Conservation (phyloP, 2,113 vertebrate species). For the Amphiprion percula region DNA sequence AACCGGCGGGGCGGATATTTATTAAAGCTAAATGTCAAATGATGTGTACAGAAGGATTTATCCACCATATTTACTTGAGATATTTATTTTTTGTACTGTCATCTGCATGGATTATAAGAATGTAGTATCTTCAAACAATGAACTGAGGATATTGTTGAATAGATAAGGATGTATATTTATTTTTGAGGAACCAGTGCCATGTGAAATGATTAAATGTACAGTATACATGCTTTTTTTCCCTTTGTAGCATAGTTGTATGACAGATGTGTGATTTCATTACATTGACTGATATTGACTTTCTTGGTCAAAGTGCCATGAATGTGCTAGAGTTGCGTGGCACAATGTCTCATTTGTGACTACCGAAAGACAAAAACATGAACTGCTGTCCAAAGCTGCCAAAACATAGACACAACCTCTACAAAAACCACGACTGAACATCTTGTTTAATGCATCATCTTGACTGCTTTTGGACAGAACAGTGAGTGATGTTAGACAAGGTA, state of each 20-base stretch:
- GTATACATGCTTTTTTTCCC: conserved; percentile 35
- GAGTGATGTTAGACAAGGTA: not conserved
- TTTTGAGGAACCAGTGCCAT: conserved; percentile 54
- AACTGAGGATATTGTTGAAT: conserved; percentile 27
- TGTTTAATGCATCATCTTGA: conserved; percentile 13
- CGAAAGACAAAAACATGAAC: conserved; percentile 13
- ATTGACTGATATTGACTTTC: conserved; percentile 16
- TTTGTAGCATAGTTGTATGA: conserved; percentile 41
- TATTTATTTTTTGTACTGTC: conserved; percentile 56
- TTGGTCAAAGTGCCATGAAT: conserved; percentile 59
- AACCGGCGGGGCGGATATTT: not conserved
- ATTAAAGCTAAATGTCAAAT: conserved; percentile 41
- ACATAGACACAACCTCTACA: not conserved
- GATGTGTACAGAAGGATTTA: conserved; percentile 20
- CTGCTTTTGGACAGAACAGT: conserved; percentile 21
- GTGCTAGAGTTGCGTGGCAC: conserved; percentile 39
- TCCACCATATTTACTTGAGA: conserved; percentile 21
- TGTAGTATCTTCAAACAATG: conserved; percentile 45
- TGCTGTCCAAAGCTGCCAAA: conserved; percentile 15
- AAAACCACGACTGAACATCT: not conserved
- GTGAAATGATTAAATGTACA: conserved; percentile 55
- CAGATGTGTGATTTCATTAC: conserved; percentile 28
- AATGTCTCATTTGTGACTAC: not conserved
- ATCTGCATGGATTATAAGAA: conserved; percentile 45
- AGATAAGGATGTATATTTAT: conserved; percentile 67